Evolutionary conservation across 2,113 vertebrate genomes (phyloP).

Genomic region (Dipodomys ordii): DNA sequence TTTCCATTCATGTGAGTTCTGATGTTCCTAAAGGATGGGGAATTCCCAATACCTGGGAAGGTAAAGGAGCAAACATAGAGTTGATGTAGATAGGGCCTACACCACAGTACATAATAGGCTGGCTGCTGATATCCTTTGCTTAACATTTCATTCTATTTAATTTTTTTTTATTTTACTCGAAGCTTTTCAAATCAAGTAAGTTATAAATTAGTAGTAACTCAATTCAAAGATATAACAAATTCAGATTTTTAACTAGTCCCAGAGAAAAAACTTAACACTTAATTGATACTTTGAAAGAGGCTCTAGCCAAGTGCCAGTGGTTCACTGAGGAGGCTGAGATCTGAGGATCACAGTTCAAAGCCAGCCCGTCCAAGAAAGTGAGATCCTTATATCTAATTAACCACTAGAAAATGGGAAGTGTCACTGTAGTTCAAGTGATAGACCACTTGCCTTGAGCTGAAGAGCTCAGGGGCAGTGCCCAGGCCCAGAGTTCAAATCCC

Average conservation of each 20-base stretch:
- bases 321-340: too few species aligned
- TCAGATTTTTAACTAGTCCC: not conserved
- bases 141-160: not conserved
- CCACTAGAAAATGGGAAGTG: too few species aligned
- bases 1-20: not conserved
- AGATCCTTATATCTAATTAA: too few species aligned
- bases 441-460: too few species aligned
- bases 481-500: too few species aligned
- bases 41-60: slow-evolving; percentile 24
- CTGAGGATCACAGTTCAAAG: too few species aligned
- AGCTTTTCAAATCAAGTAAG: not conserved
- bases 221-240: not conserved
- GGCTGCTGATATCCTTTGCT: not conserved
- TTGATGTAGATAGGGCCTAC: not conserved
- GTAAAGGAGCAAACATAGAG: not conserved
- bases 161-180: slow-evolving; percentile 25
- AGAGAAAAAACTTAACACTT: not conserved
- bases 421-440: too few species aligned
- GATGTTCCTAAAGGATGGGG: not conserved
- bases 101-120: not conserved
- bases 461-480: too few species aligned
- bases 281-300: not conserved
- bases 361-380: too few species aligned
- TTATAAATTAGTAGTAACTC: not conserved
- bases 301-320: not conserved